Percentiles rank a stretch among this genome's conserved stretches.
Conservation (phyloP, 2,797 vertebrate genomes). For the Enteromius trimaculatus region DNA sequence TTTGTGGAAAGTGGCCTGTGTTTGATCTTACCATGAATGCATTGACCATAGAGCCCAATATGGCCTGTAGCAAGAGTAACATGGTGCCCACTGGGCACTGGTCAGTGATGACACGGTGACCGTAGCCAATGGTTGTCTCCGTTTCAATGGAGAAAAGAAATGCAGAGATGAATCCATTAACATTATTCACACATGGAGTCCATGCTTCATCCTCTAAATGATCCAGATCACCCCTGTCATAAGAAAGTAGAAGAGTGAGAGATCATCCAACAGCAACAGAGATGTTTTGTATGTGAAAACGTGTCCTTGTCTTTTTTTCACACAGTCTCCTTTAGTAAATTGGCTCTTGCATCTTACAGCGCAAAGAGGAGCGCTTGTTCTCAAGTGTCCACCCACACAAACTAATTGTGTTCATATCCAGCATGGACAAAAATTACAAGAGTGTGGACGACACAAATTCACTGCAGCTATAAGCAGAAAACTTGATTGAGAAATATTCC, state of each 20-base stretch:
- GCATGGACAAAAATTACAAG: background rate
- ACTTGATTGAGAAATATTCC: conserved; percentile 8
- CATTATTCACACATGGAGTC: conserved; percentile 96
- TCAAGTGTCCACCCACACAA: conserved; percentile 56
- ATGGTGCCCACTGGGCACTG: conserved; percentile 94
- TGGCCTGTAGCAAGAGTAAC: conserved; percentile 92
- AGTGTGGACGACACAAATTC: background rate
- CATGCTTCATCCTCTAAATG: conserved; percentile 89
- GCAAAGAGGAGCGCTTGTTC: conserved; percentile 23
- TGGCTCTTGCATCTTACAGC: background rate
- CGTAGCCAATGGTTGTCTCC: conserved; percentile 96
- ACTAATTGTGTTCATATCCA: conserved; percentile 51
- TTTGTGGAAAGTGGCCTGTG: background rate
- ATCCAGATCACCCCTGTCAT: conserved; percentile 89
- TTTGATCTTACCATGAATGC: conserved; percentile 89
- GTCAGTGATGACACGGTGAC: conserved; percentile 95
- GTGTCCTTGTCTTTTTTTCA: conserved; percentile 20
- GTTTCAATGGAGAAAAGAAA: conserved; percentile 99
- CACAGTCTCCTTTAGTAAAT: conserved; percentile 15
- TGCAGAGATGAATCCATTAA: conserved; percentile 94
- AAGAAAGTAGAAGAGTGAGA: conserved; percentile 42
- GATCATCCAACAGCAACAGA: conserved; percentile 57
- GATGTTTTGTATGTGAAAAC: background rate
- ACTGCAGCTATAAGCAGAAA: background rate
- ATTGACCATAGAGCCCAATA: conserved; percentile 97